A percentile compares a stretch with the other conserved stretches of the same genome.
Evolutionary conservation across 2,113 vertebrate species (phyloP).

Genomic region (Pomatostomus ruficeps): DNA sequence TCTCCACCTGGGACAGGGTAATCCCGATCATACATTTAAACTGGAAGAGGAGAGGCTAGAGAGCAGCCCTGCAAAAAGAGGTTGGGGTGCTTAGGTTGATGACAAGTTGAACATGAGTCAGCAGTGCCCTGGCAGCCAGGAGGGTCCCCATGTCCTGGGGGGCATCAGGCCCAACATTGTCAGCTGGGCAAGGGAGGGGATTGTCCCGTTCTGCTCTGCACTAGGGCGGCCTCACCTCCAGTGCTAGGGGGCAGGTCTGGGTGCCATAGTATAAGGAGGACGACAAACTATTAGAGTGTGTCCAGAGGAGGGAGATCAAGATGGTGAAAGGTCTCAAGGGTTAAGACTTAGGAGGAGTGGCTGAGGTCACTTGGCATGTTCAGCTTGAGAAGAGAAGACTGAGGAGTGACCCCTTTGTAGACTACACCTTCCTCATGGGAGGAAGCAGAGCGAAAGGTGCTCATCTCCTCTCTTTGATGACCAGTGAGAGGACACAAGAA

Average conservation of each 20-base stretch:
- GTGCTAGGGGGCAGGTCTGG: background rate
- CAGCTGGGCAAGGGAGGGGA: rapidly evolving
- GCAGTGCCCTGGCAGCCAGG: background rate
- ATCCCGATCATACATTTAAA: background rate
- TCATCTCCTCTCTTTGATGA: background rate
- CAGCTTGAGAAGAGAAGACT: too few relatives aligned
- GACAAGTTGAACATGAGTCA: rapidly evolving
- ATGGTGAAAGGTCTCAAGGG: background rate
- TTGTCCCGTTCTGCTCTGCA: rapidly evolving
- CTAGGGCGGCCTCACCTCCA: rapidly evolving
- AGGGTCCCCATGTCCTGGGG: rapidly evolving
- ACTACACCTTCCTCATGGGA: background rate
- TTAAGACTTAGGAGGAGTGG: background rate
- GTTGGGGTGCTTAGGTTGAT: background rate
- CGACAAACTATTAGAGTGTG: background rate
- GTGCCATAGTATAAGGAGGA: rapidly evolving
- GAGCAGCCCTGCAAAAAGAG: background rate
- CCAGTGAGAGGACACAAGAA: background rate
- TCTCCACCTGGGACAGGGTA: background rate
- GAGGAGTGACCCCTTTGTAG: too few relatives aligned
- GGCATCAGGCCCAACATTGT: background rate
- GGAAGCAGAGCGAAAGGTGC: background rate
- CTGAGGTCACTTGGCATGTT: background rate
- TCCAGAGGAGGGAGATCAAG: rapidly evolving
- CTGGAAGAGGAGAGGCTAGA: background rate